Evolutionary conservation across 2,888 invertebrate genomes (phyloP).

Genomic region (Zhuqinia jingwanae): DNA sequence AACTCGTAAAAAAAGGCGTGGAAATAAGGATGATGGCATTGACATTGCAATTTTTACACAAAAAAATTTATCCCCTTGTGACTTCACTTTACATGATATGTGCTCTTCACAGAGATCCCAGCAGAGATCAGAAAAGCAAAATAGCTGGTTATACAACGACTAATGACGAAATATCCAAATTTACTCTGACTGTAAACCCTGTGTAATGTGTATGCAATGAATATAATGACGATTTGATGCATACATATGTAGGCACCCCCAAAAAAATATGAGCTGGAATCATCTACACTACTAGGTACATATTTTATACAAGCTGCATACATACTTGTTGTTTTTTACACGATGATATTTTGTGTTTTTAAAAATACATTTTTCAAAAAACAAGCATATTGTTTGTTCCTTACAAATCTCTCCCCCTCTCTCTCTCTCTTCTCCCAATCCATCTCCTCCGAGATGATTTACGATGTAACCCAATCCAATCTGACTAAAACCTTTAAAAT

Average conservation of each 20-base stretch:
- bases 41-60: constrained; percentile 18
- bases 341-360: neutral
- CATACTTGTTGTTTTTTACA: neutral
- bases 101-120: no score
- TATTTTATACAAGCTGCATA: neutral
- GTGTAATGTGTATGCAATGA: no score
- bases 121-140: neutral
- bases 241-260: no score
- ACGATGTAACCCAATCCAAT: constrained; percentile 56
- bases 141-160: neutral
- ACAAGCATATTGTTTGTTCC: neutral
- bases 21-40: constrained; percentile 44
- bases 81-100: neutral
- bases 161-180: constrained; percentile 50
- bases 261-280: neutral
- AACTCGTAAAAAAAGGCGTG: no score
- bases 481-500: constrained; percentile 35
- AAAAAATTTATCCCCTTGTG: neutral
- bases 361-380: neutral
- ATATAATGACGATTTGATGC: no score
- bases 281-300: neutral
- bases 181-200: neutral
- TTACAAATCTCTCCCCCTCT: neutral
- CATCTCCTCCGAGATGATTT: constrained; percentile 22
- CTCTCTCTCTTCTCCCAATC: neutral